These are phyloP conservation scores for Saccopteryx leptura DNA, from an alignment of 2,113 vertebrate species.

Conservation along the genomic window DNA sequence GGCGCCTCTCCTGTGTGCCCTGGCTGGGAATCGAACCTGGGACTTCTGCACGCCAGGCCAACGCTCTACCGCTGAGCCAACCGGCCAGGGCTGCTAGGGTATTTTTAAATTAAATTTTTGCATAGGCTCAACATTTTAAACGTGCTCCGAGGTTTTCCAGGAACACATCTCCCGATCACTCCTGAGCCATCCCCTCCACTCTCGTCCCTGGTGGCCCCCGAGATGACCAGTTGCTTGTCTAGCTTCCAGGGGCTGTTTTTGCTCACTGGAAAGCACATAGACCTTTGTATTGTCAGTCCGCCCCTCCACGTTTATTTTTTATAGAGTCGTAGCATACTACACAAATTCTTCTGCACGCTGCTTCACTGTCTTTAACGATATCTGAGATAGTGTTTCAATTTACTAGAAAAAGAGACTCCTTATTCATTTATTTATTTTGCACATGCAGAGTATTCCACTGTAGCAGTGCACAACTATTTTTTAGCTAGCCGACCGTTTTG, in stretches of 20 bases:
- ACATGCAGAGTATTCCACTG: background rate
- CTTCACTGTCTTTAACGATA: background rate
- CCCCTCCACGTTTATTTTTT: background rate
- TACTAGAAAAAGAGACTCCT: background rate
- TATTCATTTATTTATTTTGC: background rate
- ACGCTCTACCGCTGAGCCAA: too few relatives aligned
- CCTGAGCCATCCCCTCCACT: background rate
- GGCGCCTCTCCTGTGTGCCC: too few relatives aligned
- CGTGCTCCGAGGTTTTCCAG: background rate
- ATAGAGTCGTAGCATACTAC: background rate
- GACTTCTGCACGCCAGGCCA: too few relatives aligned
- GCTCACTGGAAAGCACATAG: background rate
- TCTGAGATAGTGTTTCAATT: background rate
- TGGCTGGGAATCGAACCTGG: too few relatives aligned
- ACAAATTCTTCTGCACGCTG: background rate
- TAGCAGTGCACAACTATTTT: background rate
- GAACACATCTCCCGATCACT: background rate
- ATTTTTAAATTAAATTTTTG: too few relatives aligned
- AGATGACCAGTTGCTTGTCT: background rate
- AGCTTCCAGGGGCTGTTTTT: background rate
- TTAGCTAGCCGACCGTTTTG: background rate
- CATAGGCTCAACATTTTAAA: background rate
- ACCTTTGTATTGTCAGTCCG: background rate
- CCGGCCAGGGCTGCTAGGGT: too few relatives aligned
- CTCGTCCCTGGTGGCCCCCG: background rate